Conservation (phyloP, 2,797 vertebrate genomes). For the Sebastes paucispinis region DNA sequence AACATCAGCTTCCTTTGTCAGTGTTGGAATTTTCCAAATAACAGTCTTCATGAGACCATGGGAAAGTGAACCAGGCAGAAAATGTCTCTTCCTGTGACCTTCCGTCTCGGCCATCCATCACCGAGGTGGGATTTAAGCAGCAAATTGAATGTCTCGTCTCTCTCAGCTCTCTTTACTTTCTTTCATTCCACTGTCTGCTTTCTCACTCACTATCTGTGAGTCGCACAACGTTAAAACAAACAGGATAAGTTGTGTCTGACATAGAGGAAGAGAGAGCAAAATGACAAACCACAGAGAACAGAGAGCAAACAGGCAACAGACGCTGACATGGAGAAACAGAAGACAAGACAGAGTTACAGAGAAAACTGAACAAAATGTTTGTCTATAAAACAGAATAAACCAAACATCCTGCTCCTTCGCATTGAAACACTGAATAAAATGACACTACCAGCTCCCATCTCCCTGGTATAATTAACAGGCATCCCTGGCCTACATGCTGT, state of each 20-base stretch:
- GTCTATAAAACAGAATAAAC: neutral
- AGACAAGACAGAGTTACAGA: neutral
- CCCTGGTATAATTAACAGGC: slow-evolving; percentile 6
- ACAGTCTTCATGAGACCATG: slow-evolving; percentile 24
- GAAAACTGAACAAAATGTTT: neutral
- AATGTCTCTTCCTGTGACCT: slow-evolving; percentile 55
- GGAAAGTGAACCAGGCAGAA: slow-evolving; percentile 42
- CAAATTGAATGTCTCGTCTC: slow-evolving; percentile 10
- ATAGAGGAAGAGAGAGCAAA: neutral
- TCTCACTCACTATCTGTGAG: slow-evolving; percentile 6
- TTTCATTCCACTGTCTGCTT: slow-evolving; percentile 1
- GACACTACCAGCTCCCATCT: neutral
- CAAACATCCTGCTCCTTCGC: neutral
- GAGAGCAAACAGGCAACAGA: slow-evolving; percentile 31
- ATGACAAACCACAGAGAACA: slow-evolving; percentile 8
- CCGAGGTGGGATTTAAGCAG: slow-evolving; percentile 7
- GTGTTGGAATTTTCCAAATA: slow-evolving; percentile 43
- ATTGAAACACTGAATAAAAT: neutral
- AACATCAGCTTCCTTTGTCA: slow-evolving; percentile 34
- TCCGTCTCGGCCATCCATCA: slow-evolving; percentile 38
- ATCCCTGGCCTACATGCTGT: slow-evolving; percentile 43
- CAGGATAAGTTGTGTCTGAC: neutral
- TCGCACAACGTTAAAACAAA: slow-evolving; percentile 6
- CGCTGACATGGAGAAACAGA: slow-evolving; percentile 10
- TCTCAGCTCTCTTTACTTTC: neutral